phyloP scores from a whole-genome alignment of 2,888 invertebrate species.

The Hesperia comma region DNA sequence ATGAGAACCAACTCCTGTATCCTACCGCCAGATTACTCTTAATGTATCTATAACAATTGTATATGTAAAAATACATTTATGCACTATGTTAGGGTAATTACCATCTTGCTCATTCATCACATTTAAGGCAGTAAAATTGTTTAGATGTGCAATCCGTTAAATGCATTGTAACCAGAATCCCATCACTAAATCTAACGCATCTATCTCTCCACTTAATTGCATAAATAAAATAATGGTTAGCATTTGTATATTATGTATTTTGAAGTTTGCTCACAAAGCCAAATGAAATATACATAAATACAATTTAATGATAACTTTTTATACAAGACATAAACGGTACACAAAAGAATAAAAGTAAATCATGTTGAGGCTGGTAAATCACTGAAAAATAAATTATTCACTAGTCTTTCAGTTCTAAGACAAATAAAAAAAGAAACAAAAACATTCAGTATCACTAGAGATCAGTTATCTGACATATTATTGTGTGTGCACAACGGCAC shows the following conservation, averaged over 20 bases:
- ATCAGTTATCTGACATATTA: conserved; percentile 67
- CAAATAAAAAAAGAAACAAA: conserved; percentile 59
- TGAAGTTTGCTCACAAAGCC: conserved; percentile 83
- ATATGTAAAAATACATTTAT: conserved; percentile 37
- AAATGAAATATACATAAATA: conserved; percentile 84
- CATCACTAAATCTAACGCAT: conserved; percentile 21
- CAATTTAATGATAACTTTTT: conserved; percentile 80
- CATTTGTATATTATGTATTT: conserved; percentile 83
- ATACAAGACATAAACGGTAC: conserved; percentile 80
- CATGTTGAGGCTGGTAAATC: conserved; percentile 61
- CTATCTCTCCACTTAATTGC: conserved; percentile 21
- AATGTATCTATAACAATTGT: conserved; percentile 37
- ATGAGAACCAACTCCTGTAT: conserved; percentile 16
- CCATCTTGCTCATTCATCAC: conserved; percentile 21
- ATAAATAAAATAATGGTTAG: conserved; percentile 78
- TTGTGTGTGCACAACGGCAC: conserved; percentile 55
- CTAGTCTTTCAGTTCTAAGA: conserved; percentile 64
- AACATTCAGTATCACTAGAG: conserved; percentile 72
- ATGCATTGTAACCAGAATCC: conserved; percentile 31
- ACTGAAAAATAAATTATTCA: conserved; percentile 66
- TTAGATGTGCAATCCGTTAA: conserved; percentile 31
- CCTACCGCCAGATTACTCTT: conserved; percentile 21
- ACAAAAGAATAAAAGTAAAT: conserved; percentile 75
- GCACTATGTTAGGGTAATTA: conserved; percentile 28
- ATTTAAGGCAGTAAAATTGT: conserved; percentile 31